Evolutionary conservation across 2,888 invertebrate genomes (phyloP).

Genomic region (Pyrrhia umbra): DNA sequence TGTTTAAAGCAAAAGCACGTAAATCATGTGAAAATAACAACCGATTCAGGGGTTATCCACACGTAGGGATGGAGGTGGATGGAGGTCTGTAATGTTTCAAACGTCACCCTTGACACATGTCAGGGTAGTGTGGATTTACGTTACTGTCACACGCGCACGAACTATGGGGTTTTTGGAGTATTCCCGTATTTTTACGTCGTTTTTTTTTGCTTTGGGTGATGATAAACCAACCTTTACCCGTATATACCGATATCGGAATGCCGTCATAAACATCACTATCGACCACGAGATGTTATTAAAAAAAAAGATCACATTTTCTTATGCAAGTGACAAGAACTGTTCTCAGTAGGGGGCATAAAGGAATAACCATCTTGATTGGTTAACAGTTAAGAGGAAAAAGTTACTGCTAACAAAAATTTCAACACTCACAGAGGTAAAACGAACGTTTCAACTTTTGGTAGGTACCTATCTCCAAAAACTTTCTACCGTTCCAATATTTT

Average conservation of each 20-base stretch:
- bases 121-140: neutral
- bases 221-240: no score
- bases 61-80: no score
- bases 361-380: no score
- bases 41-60: neutral
- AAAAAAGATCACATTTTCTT: no score
- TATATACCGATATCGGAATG: neutral
- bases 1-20: conserved; percentile 13
- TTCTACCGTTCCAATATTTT: neutral
- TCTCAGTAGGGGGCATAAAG: no score
- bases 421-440: no score
- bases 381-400: no score
- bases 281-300: no score
- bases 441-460: no score
- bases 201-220: neutral
- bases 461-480: neutral
- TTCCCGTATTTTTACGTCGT: neutral
- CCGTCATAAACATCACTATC: no score
- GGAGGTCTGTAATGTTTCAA: conserved; percentile 37
- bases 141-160: neutral
- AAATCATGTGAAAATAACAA: conserved; percentile 28
- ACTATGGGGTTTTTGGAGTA: neutral
- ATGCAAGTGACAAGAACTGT: no score
- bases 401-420: no score
- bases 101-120: conserved; percentile 27